Conservation (phyloP, 2,113 vertebrate genomes). For the Tympanuchus pallidicinctus region DNA sequence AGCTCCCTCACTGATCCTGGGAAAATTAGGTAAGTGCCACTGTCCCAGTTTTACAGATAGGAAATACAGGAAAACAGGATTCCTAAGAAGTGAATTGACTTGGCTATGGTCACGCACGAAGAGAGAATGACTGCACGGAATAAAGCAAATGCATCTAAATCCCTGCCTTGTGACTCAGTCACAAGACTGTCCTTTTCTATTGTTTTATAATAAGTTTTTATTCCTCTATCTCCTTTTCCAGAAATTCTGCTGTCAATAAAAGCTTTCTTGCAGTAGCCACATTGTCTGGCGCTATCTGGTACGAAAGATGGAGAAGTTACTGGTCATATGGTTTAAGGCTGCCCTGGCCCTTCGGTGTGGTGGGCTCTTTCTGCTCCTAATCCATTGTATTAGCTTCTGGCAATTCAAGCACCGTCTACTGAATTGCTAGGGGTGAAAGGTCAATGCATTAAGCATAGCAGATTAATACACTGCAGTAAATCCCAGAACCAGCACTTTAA, state of each 20-base stretch:
- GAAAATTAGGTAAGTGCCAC: not conserved
- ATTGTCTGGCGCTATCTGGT: not conserved
- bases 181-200: slow-evolving; percentile 26
- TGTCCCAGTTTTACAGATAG: not conserved
- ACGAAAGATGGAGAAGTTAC: not conserved
- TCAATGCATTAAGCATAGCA: slow-evolving; percentile 78
- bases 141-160: slow-evolving; percentile 30
- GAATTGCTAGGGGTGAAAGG: slow-evolving; percentile 72
- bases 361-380: slow-evolving; percentile 70
- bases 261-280: not conserved
- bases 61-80: rapidly evolving
- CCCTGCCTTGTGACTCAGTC: slow-evolving; percentile 27
- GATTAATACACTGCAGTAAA: slow-evolving; percentile 80
- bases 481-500: slow-evolving; percentile 71
- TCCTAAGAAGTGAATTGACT: not conserved
- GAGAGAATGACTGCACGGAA: not conserved
- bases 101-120: not conserved
- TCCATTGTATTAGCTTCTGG: slow-evolving; percentile 78
- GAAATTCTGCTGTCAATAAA: slow-evolving; percentile 34
- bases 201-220: slow-evolving; percentile 42
- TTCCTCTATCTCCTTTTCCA: slow-evolving; percentile 35
- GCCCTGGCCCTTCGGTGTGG: slow-evolving; percentile 39
- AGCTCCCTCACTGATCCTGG: not conserved
- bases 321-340: not conserved
- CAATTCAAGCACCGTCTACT: slow-evolving; percentile 63